Evolutionary conservation across 2,888 invertebrate species (phyloP).

Genomic region (Thera britannica): DNA sequence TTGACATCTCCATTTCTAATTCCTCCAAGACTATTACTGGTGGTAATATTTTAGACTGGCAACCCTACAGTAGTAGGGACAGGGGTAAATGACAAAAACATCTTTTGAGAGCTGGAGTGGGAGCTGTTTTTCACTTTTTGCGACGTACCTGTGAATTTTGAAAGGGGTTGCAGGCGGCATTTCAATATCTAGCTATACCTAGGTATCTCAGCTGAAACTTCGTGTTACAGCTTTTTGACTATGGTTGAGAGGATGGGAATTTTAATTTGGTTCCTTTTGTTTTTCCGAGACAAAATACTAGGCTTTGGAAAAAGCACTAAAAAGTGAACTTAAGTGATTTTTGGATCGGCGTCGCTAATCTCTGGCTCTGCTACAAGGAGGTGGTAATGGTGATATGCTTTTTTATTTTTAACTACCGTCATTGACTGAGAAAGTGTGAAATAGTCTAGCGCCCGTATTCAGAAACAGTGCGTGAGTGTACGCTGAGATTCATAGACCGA

Average conservation of each 20-base stretch:
- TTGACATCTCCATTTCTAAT: no score
- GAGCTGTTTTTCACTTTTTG: slow-evolving; percentile 35
- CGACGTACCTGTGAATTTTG: slow-evolving; percentile 35
- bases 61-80: slow-evolving; percentile 19
- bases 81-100: slow-evolving; percentile 30
- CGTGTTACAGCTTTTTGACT: slow-evolving; percentile 13
- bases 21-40: no score
- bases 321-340: not conserved
- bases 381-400: no score
- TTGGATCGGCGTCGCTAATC: no score
- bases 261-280: slow-evolving; percentile 15
- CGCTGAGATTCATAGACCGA: no score
- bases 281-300: not conserved
- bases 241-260: slow-evolving; percentile 9
- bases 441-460: no score
- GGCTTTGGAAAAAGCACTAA: not conserved
- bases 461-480: no score
- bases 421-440: no score
- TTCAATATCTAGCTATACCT: slow-evolving; percentile 18
- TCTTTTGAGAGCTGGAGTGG: slow-evolving; percentile 35
- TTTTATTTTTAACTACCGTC: no score
- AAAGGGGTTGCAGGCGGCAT: slow-evolving; percentile 37
- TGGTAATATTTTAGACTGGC: not conserved
- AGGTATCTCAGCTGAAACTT: not conserved
- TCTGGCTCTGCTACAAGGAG: no score